Evolutionary conservation across 2,113 vertebrate species (phyloP).

Genomic region (Myrmophylax atrothorax): DNA sequence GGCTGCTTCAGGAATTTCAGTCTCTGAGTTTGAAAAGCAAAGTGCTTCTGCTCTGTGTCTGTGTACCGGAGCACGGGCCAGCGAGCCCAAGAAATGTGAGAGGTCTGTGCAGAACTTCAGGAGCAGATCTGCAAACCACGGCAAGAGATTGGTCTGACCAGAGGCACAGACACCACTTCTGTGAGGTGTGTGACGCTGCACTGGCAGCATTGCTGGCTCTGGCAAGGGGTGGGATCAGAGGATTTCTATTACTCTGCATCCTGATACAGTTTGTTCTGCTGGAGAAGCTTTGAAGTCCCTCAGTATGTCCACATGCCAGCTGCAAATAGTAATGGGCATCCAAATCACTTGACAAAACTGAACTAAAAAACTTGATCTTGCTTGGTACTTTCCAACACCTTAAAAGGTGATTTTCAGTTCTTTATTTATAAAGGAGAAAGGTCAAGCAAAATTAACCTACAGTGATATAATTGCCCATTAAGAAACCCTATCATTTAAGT

Average conservation of each 20-base stretch:
- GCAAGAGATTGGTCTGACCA: not conserved
- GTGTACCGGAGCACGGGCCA: accelerated
- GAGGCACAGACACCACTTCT: accelerated
- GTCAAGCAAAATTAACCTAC: not conserved
- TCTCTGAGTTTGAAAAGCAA: not conserved
- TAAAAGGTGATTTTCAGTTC: not conserved
- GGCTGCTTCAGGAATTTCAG: conserved; percentile 58
- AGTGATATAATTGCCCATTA: not conserved
- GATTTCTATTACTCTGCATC: not conserved
- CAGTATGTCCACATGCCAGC: accelerated
- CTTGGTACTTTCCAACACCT: not conserved
- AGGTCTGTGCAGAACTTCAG: not conserved
- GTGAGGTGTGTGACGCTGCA: accelerated
- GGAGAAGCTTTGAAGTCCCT: not conserved
- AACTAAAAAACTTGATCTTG: not conserved
- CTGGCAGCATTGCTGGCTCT: not conserved
- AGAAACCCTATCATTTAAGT: not conserved
- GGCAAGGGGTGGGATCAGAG: not conserved
- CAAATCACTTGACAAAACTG: not conserved
- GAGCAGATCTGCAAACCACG: not conserved
- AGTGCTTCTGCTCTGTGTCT: not conserved
- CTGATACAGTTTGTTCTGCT: not conserved
- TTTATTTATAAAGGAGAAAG: not conserved
- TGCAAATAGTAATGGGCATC: accelerated
- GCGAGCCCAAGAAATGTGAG: accelerated